Evolutionary conservation across 2,888 invertebrate genomes (phyloP).

Genomic region (Eurois occulta): DNA sequence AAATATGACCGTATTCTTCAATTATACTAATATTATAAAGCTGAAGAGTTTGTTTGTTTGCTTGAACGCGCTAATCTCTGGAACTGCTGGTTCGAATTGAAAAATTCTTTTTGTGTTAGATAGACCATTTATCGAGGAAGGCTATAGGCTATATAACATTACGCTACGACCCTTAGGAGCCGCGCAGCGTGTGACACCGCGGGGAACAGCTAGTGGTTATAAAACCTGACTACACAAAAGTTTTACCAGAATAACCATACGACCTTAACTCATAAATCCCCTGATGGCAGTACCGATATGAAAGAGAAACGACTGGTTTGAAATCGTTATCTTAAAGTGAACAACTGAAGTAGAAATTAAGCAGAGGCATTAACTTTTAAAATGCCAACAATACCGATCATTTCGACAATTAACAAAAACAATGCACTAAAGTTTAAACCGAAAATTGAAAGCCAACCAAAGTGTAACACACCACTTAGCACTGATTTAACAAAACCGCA

Average conservation of each 20-base stretch:
- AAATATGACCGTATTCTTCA: too few species aligned
- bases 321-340: too few species aligned
- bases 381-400: background rate
- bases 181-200: too few species aligned
- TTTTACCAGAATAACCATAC: background rate
- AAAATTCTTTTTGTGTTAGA: too few species aligned
- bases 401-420: background rate
- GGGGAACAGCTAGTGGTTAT: too few species aligned
- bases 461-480: background rate
- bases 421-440: background rate
- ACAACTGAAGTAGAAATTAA: background rate
- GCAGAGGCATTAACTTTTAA: background rate
- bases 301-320: background rate
- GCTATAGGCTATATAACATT: too few species aligned
- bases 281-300: background rate
- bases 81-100: too few species aligned
- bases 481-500: slow-evolving; percentile 8
- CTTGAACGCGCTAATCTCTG: too few species aligned
- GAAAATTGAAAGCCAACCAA: slow-evolving; percentile 7
- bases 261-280: background rate
- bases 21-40: too few species aligned
- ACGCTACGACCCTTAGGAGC: too few species aligned
- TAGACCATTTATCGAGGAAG: too few species aligned
- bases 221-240: background rate
- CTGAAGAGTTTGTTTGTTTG: too few species aligned